A percentile compares a stretch with the other conserved stretches of the same genome.
These are phyloP conservation scores for Penaeus vannamei DNA, from an alignment of 1,140 invertebrate genomes.

Conservation along the genomic window DNA sequence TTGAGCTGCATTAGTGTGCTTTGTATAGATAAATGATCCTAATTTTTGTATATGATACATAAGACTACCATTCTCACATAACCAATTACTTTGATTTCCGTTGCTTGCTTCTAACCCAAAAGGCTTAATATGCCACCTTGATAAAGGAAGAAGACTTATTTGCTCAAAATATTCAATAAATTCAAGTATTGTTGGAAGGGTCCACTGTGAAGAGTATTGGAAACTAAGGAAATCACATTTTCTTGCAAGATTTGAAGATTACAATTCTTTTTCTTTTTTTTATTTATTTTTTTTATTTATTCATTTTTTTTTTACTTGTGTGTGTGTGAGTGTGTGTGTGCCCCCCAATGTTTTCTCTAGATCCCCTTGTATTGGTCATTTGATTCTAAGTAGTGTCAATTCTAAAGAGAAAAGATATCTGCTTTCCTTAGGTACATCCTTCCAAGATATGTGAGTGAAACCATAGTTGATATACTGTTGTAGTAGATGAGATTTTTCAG, in stretches of 20 bases:
- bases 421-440: slow-evolving; percentile 49
- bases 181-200: slow-evolving; percentile 63
- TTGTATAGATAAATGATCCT: slow-evolving; percentile 58
- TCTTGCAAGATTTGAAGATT: not conserved
- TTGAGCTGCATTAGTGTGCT: slow-evolving; percentile 63
- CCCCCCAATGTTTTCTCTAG: too few species aligned
- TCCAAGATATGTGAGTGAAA: slow-evolving; percentile 58
- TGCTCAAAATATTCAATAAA: slow-evolving; percentile 65
- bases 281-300: too few species aligned
- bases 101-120: slow-evolving; percentile 55
- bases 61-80: slow-evolving; percentile 32
- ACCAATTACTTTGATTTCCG: slow-evolving; percentile 44
- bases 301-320: too few species aligned
- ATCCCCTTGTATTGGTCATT: not conserved
- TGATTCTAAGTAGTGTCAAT: slow-evolving; percentile 28
- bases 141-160: slow-evolving; percentile 60
- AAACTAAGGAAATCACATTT: slow-evolving; percentile 39
- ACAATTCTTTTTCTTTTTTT: too few species aligned
- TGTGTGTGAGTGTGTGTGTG: too few species aligned
- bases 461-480: slow-evolving; percentile 61
- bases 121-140: slow-evolving; percentile 54
- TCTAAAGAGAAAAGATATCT: slow-evolving; percentile 39
- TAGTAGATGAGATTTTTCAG: slow-evolving; percentile 64
- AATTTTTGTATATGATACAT: slow-evolving; percentile 58
- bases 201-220: slow-evolving; percentile 45